Evolutionary conservation across 2,888 invertebrate genomes (phyloP).

Genomic region (Synergus gifuensis): DNA sequence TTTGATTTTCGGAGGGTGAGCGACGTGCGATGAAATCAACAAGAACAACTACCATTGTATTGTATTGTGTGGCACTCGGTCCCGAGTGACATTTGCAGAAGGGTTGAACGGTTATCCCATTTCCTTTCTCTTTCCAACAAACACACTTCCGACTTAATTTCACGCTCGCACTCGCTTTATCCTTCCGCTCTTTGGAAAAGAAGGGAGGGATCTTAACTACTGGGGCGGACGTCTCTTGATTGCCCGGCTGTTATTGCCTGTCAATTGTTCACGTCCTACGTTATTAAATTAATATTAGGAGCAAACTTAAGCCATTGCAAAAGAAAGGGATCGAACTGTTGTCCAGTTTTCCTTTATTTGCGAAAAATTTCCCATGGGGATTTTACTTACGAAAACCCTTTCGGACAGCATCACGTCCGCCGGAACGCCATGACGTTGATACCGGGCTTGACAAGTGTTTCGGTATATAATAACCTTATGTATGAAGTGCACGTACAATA

Average conservation of each 20-base stretch:
- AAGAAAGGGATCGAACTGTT: constrained; percentile 35
- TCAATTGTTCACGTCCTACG: constrained; percentile 73
- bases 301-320: constrained; percentile 49
- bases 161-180: constrained; percentile 44
- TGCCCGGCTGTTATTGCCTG: constrained; percentile 75
- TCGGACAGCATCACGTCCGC: constrained; percentile 16
- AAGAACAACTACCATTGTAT: constrained; percentile 74
- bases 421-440: constrained; percentile 1
- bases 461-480: not conserved
- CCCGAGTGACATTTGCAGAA: constrained; percentile 75
- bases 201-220: constrained; percentile 63
- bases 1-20: constrained; percentile 70
- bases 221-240: constrained; percentile 69
- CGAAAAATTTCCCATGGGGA: constrained; percentile 55
- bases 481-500: not conserved
- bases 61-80: constrained; percentile 65
- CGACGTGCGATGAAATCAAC: constrained; percentile 77
- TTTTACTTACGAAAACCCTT: constrained; percentile 42
- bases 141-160: not conserved
- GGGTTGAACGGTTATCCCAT: constrained; percentile 70
- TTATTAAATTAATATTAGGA: constrained; percentile 77
- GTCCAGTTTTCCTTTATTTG: constrained; percentile 55
- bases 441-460: constrained; percentile 21
- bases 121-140: constrained; percentile 46
- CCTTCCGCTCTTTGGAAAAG: constrained; percentile 43